Evolutionary conservation across 2,113 vertebrate species (phyloP).

Genomic region (Sorex araneus): DNA sequence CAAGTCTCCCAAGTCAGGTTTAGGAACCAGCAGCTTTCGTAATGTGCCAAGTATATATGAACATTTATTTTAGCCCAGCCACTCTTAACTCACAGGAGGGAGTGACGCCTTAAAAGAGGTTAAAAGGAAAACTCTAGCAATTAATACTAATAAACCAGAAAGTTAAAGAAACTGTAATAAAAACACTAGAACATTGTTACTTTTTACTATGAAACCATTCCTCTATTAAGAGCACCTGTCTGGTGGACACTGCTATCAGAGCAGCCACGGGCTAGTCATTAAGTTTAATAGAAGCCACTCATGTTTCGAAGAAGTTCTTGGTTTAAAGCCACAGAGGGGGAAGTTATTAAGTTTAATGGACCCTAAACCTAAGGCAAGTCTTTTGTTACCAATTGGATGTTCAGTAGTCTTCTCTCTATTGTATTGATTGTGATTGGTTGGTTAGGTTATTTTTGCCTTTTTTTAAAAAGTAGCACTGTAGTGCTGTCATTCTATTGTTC

Average conservation of each 20-base stretch:
- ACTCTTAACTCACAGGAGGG: slow-evolving; percentile 40
- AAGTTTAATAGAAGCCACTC: slow-evolving; percentile 75
- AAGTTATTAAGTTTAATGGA: slow-evolving; percentile 83
- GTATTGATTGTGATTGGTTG: slow-evolving; percentile 38
- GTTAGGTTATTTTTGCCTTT: slow-evolving; percentile 58
- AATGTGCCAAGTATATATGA: neutral
- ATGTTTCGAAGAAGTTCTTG: slow-evolving; percentile 81
- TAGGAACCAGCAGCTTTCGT: slow-evolving; percentile 44
- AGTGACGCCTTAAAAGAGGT: slow-evolving; percentile 64
- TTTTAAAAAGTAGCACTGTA: too few species aligned
- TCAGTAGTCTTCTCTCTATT: slow-evolving; percentile 58
- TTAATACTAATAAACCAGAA: slow-evolving; percentile 74
- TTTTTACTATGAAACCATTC: slow-evolving; percentile 40
- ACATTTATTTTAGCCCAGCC: slow-evolving; percentile 42
- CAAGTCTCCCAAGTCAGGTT: neutral
- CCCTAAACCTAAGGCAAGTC: slow-evolving; percentile 78
- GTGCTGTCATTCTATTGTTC: too few species aligned
- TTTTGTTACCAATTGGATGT: slow-evolving; percentile 66
- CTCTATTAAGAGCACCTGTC: slow-evolving; percentile 75
- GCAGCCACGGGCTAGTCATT: slow-evolving; percentile 74
- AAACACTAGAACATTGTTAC: slow-evolving; percentile 56
- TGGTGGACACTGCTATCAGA: slow-evolving; percentile 52
- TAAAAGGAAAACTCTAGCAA: slow-evolving; percentile 76
- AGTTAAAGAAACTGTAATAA: slow-evolving; percentile 61
- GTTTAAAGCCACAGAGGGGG: slow-evolving; percentile 80